A percentile compares a stretch with the other conserved stretches of the same genome.
Evolutionary conservation across 2,113 vertebrate species (phyloP).

Genomic region (Gnathonemus longibarbis): DNA sequence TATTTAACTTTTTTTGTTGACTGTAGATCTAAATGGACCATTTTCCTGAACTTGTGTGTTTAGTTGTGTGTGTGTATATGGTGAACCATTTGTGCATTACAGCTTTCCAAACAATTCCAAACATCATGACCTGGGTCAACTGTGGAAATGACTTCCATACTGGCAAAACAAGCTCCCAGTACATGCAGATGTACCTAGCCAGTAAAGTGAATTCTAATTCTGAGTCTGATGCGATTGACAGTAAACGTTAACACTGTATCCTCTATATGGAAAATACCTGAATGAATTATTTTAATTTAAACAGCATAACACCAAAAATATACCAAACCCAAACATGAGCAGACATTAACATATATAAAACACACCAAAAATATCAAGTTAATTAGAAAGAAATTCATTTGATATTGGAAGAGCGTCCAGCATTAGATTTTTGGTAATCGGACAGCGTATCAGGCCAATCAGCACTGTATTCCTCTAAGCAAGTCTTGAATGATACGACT

Average conservation of each 20-base stretch:
- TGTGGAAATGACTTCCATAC: not conserved
- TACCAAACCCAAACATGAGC: slow-evolving; percentile 48
- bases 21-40: not conserved
- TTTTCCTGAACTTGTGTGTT: not conserved
- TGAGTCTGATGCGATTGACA: not conserved
- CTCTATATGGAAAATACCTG: not conserved
- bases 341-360: slow-evolving; percentile 55
- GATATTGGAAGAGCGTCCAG: slow-evolving; percentile 61
- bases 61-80: not conserved
- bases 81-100: not conserved
- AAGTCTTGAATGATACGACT: slow-evolving; percentile 24
- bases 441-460: slow-evolving; percentile 30
- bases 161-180: not conserved
- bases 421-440: slow-evolving; percentile 43
- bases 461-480: slow-evolving; percentile 31
- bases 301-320: not conserved
- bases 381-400: slow-evolving; percentile 58
- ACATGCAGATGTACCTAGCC: not conserved
- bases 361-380: slow-evolving; percentile 49
- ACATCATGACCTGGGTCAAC: not conserved
- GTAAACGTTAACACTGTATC: not conserved
- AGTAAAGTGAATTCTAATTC: not conserved
- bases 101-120: not conserved
- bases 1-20: not conserved
- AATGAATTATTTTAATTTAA: not conserved